Evolutionary conservation across 2,113 vertebrate species (phyloP), one percentile per base, ranked within the genome.

Genomic region (Hippocampus abdominalis): DNA sequence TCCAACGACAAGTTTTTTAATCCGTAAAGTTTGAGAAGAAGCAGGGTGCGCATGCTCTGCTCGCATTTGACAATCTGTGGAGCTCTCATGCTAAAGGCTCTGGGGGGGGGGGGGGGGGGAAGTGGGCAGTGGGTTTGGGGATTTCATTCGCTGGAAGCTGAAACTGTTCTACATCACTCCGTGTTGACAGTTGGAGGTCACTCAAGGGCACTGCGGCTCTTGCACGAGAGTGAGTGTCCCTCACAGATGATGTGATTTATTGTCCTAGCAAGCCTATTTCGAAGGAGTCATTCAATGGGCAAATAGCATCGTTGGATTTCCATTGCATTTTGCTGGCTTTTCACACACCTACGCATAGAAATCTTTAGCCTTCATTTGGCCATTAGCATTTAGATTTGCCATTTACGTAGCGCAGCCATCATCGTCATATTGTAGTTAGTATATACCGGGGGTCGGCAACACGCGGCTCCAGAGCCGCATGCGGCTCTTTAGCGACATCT

Each of bases 171-270:
- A 32, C 73, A 76, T 79, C 66, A 64, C 57, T 62, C n/a, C 62
- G 72, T 70, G 71, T 54, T 44, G 68, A 69, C 68, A 49, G 69
- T 63, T 16, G 29, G 57, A 82, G 72, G 77, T 76, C 53, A 62
- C 40, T 67, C 54, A 76, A 81, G 74, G 79, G 72, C 74, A 46
- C 0, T 2, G 6, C 4, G 23, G 59, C 54, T 29, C 54, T 57
- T 23, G 23, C 54, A 25, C 27, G 56, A 59, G 13, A 59, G 56
- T 5, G n/a, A n/a, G 23, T n/a, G n/a, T 23, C 53, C 7, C 21
- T 9, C 51, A 18, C 9, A n/a, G 51, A 36, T 36, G 32, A 36
- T 36, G 32, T 56, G n/a, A 56, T 56, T 56, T 25, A 13, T 56
- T 56, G 54, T 27, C 54, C 25, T 27, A 27, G 27, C 23, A 13